These are phyloP conservation scores for Menura novaehollandiae DNA, from an alignment of 2,113 vertebrate genomes.

Conservation along the genomic window DNA sequence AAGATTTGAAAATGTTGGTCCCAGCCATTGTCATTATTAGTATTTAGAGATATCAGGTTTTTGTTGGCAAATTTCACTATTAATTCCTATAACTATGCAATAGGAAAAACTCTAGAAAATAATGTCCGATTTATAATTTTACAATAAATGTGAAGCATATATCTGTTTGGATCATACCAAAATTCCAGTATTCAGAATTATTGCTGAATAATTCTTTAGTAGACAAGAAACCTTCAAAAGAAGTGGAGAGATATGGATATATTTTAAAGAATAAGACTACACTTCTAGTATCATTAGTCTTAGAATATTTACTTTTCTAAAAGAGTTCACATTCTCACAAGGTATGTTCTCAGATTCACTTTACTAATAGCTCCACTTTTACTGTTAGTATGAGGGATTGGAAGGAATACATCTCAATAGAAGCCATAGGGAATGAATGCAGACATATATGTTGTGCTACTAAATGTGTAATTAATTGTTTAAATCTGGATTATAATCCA, in stretches of 20 bases:
- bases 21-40: not conserved
- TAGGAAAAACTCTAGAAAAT: not conserved
- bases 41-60: not conserved
- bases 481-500: not conserved
- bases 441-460: not conserved
- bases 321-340: not conserved
- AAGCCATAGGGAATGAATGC: not conserved
- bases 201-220: not conserved
- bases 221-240: not conserved
- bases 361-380: not conserved
- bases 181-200: not conserved
- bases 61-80: not conserved
- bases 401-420: not conserved
- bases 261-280: not conserved
- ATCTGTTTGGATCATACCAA: not conserved
- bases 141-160: not conserved
- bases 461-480: not conserved
- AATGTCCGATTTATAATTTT: not conserved
- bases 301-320: not conserved
- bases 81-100: not conserved
- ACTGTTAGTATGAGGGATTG: not conserved
- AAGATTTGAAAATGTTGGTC: not conserved
- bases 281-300: not conserved
- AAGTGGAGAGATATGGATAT: not conserved
- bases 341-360: not conserved